Evolutionary conservation across 2,797 vertebrate genomes (phyloP), one percentile per base, ranked within the genome.

Genomic region (Syngnathus acus): DNA sequence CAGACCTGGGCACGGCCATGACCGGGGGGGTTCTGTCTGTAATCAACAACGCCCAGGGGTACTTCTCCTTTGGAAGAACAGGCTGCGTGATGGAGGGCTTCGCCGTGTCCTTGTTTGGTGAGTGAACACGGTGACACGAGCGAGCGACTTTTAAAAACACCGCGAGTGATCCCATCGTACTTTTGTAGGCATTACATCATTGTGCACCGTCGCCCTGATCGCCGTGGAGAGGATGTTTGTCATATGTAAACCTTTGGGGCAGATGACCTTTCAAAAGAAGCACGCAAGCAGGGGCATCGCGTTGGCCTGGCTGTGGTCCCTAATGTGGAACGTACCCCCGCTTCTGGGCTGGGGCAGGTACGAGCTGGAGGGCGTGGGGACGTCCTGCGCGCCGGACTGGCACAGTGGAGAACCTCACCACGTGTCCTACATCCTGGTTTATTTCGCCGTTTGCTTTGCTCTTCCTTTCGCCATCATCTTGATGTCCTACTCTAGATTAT

Each of bases 361-460:
- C 32, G 87, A 92, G 65, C 76, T 91, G 80, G 90, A 93, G 78
- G 90, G 90, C 0, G 87, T 91, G 0, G 83, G 87, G 77, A 92
- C 91, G 0, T 92, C 89, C 66, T 93, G 91, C 2, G 89, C 89
- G 0, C 92, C 90, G 0, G 88, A 92, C 74, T 93, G 90, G 90
- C 87, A 91, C 76, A 88, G 63, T 77, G 74, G 68, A 37, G 88
- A 91, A 48, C 85, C 89, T 19, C 60, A 65, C 3, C 90, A 89
- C 7, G 70, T 91, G 72, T 92, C 90, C 63, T 92, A 91, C 81
- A 89, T 92, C 57, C 54, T 91, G 59, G 76, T 78, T 66, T 92
- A 87, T 71, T 92, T 92, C 65, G 71, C 76, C 0, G 88, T 92
- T 43, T 92, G 91, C 77, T 93, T 93, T 57, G 85, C 89, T 1